A percentile compares a stretch with the other conserved stretches of the same genome.
Conservation (phyloP, 1,140 invertebrate species). For the Lasioglossum albipes region DNA sequence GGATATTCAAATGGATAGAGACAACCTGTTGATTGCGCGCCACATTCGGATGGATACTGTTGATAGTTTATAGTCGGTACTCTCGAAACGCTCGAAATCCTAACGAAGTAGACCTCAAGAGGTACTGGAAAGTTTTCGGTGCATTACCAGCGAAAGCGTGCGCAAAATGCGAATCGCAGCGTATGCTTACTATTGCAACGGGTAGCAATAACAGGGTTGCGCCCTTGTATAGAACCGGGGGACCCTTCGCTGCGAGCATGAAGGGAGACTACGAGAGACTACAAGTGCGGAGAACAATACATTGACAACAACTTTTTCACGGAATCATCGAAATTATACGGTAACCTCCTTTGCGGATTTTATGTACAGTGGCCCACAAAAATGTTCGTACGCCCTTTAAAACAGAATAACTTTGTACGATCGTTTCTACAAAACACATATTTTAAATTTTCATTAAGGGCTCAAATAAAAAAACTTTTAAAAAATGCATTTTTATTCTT, state of each 20-base stretch:
- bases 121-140: no score
- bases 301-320: not conserved
- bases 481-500: no score
- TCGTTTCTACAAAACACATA: no score
- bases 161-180: conserved; percentile 18
- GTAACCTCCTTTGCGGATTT: no score
- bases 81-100: no score
- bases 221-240: conserved; percentile 36
- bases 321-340: not conserved
- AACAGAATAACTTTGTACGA: no score
- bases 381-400: no score
- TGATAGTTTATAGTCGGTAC: not conserved
- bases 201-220: conserved; percentile 61
- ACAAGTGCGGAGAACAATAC: not conserved
- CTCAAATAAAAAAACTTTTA: no score
- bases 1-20: no score
- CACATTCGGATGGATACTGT: not conserved
- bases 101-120: no score
- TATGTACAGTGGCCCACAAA: no score
- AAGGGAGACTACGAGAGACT: conserved; percentile 35
- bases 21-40: conserved; percentile 26
- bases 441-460: no score
- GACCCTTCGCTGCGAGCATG: conserved; percentile 36
- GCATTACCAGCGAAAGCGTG: conserved; percentile 27
- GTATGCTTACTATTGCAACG: conserved; percentile 32